phyloP scores from a whole-genome alignment of 1,140 invertebrate genomes.

The Lepidurus arcticus region DNA sequence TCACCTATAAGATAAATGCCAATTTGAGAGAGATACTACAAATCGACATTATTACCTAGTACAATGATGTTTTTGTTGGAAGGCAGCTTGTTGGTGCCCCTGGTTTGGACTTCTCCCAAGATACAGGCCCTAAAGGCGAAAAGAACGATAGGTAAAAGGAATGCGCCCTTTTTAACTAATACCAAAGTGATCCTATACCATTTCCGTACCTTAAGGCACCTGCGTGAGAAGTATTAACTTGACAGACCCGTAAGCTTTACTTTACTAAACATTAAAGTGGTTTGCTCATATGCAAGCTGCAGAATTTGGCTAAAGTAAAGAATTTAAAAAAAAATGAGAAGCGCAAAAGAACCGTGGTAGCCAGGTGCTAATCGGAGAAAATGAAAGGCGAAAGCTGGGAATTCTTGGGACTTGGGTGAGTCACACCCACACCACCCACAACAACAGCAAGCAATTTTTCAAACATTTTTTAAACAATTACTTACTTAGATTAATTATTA shows the following conservation, averaged over 20 bases:
- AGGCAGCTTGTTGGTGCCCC: constrained; percentile 85
- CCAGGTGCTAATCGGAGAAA: not conserved
- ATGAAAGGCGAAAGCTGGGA: not conserved
- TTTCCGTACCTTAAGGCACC: constrained; percentile 22
- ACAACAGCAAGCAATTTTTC: constrained; percentile 27
- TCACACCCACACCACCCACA: not conserved
- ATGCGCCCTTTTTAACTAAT: not conserved
- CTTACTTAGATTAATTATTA: constrained; percentile 16
- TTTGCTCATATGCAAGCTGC: not conserved
- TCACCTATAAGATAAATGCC: constrained; percentile 57
- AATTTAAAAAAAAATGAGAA: too few relatives aligned
- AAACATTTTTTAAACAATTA: constrained; percentile 29
- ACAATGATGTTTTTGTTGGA: constrained; percentile 88
- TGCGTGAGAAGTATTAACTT: not conserved
- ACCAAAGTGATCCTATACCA: not conserved
- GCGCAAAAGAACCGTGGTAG: not conserved
- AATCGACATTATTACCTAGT: constrained; percentile 55
- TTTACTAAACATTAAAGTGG: not conserved
- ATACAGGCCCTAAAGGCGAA: constrained; percentile 74
- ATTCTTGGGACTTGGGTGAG: not conserved
- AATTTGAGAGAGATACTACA: not conserved
- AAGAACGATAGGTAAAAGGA: constrained; percentile 1
- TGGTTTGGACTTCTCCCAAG: constrained; percentile 87
- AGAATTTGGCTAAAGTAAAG: too few relatives aligned
- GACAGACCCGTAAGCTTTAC: not conserved